Percentiles rank a stretch among this genome's conserved stretches.
These are phyloP conservation scores for Orycteropus afer DNA, from an alignment of 2,113 vertebrate genomes.

Conservation along the genomic window DNA sequence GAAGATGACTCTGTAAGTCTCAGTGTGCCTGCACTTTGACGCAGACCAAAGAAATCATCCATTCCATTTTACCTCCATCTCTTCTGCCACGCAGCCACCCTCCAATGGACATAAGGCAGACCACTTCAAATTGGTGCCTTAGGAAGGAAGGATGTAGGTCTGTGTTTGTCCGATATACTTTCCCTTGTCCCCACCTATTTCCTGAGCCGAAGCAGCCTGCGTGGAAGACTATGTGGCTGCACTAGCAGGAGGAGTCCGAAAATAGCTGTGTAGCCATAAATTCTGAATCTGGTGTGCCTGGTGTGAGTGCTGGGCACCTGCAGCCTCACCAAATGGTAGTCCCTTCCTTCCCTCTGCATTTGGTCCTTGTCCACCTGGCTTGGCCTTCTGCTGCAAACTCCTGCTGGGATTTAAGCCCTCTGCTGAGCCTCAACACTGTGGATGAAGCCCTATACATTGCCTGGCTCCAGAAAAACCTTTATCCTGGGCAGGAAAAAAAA, in stretches of 20 bases:
- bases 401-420: slow-evolving; percentile 41
- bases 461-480: slow-evolving; percentile 44
- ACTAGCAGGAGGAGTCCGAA: slow-evolving; percentile 50
- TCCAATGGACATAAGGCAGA: neutral
- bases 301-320: slow-evolving; percentile 71
- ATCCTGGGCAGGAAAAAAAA: slow-evolving; percentile 35
- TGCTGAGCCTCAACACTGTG: slow-evolving; percentile 7
- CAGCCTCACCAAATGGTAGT: slow-evolving; percentile 77
- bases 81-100: neutral
- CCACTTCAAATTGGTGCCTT: neutral
- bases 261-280: slow-evolving; percentile 68
- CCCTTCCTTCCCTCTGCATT: slow-evolving; percentile 27
- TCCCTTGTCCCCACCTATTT: neutral
- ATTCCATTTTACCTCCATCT: neutral
- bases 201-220: neutral
- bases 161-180: neutral
- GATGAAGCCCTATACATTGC: neutral
- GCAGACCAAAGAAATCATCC: neutral
- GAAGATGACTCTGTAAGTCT: slow-evolving; percentile 3
- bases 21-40: neutral
- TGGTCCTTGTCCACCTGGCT: slow-evolving; percentile 48
- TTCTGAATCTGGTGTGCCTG: slow-evolving; percentile 67
- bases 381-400: slow-evolving; percentile 66
- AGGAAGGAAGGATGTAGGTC: neutral
- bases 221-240: neutral